These are phyloP conservation scores for Liparis tanakae DNA, from an alignment of 2,797 vertebrate species.

Conservation along the genomic window DNA sequence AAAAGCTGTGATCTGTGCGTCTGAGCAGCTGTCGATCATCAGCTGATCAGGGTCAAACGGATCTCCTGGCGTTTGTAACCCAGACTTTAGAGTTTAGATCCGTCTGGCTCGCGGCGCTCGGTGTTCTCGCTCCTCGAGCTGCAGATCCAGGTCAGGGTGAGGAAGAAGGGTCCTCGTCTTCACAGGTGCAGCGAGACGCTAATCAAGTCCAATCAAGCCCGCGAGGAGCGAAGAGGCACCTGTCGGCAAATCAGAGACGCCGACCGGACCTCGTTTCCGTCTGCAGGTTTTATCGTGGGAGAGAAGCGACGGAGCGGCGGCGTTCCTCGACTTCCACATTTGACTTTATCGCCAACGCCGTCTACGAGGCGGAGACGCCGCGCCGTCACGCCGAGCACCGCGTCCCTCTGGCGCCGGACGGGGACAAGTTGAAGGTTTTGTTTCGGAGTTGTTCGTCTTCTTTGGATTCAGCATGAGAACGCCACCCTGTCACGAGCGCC, in stretches of 20 bases:
- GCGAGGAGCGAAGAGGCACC: background rate
- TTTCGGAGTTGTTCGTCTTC: background rate
- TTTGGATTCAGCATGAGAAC: slow-evolving; percentile 28
- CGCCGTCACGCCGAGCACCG: slow-evolving; percentile 3
- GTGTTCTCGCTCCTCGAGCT: background rate
- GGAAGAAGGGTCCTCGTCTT: background rate
- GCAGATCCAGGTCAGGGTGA: background rate
- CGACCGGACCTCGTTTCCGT: background rate
- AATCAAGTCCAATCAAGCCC: background rate
- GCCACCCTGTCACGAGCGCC: slow-evolving; percentile 50
- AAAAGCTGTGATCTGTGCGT: background rate
- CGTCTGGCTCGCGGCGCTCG: background rate
- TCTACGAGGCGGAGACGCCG: slow-evolving; percentile 18
- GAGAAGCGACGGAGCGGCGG: background rate
- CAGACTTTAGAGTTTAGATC: background rate
- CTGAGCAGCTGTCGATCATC: background rate
- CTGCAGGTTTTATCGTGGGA: background rate
- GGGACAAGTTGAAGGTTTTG: slow-evolving; percentile 3
- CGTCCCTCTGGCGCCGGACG: background rate
- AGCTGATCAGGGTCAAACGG: background rate
- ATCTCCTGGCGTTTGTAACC: background rate
- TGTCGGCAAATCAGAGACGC: background rate
- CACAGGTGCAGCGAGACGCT: background rate
- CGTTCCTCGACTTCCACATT: too few relatives aligned
- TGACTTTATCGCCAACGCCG: slow-evolving; percentile 35